These are phyloP conservation scores for Athalia circularis DNA, from an alignment of 2,888 invertebrate species.

Conservation along the genomic window DNA sequence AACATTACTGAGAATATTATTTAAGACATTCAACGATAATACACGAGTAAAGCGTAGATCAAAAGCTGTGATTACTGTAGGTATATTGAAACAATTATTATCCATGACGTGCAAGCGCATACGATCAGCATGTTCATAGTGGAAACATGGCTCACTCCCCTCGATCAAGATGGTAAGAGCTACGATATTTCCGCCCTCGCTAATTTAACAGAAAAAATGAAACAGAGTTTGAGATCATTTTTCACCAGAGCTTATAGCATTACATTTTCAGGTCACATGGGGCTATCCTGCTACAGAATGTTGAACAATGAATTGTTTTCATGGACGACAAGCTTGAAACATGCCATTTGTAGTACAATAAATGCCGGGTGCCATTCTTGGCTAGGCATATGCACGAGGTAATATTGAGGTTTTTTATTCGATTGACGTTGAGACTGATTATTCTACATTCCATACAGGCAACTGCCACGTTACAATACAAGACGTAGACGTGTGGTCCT, in stretches of 20 bases:
- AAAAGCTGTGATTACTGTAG: conserved; percentile 1
- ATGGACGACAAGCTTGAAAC: conserved; percentile 23
- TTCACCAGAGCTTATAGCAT: not conserved
- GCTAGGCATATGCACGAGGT: conserved; percentile 36
- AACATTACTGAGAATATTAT: no score
- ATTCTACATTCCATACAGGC: not conserved
- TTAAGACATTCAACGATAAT: no score
- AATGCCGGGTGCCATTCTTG: conserved; percentile 34
- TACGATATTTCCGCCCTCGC: not conserved
- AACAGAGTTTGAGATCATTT: not conserved
- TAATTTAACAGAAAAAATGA: not conserved
- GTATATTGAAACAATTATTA: conserved; percentile 34
- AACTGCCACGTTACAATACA: conserved; percentile 32
- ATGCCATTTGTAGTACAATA: conserved; percentile 21
- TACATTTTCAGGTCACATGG: conserved; percentile 29
- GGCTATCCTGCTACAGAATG: conserved; percentile 42
- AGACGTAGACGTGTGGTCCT: conserved; percentile 42
- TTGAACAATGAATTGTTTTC: conserved; percentile 36
- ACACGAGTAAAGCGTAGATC: not conserved
- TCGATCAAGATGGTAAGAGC: conserved; percentile 25
- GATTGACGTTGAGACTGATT: not conserved
- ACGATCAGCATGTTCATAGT: conserved; percentile 35
- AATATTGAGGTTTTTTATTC: not conserved
- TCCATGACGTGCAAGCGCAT: conserved; percentile 41
- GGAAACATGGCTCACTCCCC: conserved; percentile 40